Evolutionary conservation across 2,797 vertebrate genomes (phyloP).

Genomic region (Tangara arthus): DNA sequence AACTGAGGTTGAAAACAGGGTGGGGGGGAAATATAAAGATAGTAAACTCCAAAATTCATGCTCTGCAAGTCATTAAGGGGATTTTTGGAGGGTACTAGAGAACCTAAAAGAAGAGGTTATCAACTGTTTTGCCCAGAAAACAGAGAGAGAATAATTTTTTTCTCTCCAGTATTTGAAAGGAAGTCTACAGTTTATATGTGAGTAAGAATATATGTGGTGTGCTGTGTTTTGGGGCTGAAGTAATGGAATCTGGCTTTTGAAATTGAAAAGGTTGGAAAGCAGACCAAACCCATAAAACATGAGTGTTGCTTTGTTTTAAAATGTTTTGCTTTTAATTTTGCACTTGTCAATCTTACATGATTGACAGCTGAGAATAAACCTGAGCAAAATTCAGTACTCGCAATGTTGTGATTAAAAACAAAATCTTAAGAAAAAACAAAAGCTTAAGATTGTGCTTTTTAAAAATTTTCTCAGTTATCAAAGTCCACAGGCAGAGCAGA

Average conservation of each 20-base stretch:
- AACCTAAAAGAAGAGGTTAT: neutral
- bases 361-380: neutral
- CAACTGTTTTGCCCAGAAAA: neutral
- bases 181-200: neutral
- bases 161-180: neutral
- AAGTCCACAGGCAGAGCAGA: neutral
- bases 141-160: neutral
- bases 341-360: neutral
- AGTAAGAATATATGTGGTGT: neutral
- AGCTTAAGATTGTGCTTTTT: neutral
- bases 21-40: neutral
- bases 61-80: neutral
- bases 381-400: neutral
- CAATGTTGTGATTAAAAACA: neutral
- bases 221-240: neutral
- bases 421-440: neutral
- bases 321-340: neutral
- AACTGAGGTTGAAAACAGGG: neutral
- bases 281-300: neutral
- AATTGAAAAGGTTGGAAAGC: neutral
- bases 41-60: neutral
- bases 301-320: neutral
- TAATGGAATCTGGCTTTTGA: neutral
- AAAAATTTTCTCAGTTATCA: neutral
- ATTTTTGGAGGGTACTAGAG: neutral